Evolutionary conservation across 2,113 vertebrate species (phyloP).

Genomic region (Burhinus bistriatus): DNA sequence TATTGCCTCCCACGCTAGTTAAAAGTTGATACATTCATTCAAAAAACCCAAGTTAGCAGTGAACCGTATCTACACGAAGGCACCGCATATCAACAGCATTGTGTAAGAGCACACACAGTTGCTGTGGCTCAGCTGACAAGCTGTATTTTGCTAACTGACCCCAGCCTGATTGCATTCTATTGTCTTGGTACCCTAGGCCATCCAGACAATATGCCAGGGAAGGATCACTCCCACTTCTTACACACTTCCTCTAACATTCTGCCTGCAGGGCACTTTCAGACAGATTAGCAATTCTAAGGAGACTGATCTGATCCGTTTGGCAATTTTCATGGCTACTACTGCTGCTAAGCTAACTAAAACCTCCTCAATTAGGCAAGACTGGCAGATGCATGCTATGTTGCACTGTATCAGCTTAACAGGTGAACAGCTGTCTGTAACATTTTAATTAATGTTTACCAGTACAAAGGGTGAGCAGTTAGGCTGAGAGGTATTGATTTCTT

Average conservation of each 20-base stretch:
- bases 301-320: neutral
- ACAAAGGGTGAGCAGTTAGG: neutral
- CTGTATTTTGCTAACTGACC: neutral
- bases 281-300: neutral
- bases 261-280: neutral
- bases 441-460: neutral
- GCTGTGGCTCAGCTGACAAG: neutral
- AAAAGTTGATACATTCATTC: neutral
- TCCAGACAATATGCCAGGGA: neutral
- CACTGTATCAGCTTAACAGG: neutral
- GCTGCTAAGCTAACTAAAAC: neutral
- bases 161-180: neutral
- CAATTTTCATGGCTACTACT: neutral
- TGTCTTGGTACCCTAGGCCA: neutral
- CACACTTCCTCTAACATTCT: neutral
- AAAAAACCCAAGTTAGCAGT: neutral
- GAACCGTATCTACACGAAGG: neutral
- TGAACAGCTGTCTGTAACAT: neutral
- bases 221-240: neutral
- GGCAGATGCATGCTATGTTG: neutral
- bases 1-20: neutral
- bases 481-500: neutral
- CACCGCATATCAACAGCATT: neutral
- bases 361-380: neutral
- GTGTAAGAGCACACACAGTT: neutral